Base-by-base conservation (phyloP, 2,797 vertebrate species). In the Anomalospiza imberbis region DNA sequence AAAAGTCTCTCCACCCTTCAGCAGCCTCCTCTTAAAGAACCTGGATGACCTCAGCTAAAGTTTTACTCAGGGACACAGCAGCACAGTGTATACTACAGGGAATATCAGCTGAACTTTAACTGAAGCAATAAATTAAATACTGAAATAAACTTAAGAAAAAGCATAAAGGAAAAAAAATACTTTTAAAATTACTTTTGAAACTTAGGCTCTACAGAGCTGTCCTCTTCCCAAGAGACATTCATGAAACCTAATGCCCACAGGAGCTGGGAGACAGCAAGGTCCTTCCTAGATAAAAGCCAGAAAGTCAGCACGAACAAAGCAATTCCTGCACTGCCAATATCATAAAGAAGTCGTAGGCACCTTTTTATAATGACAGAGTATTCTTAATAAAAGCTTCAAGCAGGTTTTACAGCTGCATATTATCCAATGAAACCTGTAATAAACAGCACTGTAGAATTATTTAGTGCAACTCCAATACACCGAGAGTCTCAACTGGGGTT, bases 381-480 rank as follows among this genome's bases (percentile, higher is more conserved):
- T 63, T 95, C 92, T 91, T 95, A 92, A 95, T 96, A 96, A 96
- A 97, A 97, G 76, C 94, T 94, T 96, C 94, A 91, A 81, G 75
- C 47, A 92, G 88, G 67, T 94, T 96, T 97, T 97, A 97, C 80
- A 94, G 90, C 93, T 93, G 91, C 91, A 60, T 94, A 91, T 97
- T 96, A 96, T 91, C 95, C 95, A 94, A 86, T 89, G 92, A 96
- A 94, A 90, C 82, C 53, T 60, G 95, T 93, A 94, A 96, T 96
- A 94, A 96, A 95, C 90, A 88, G 90, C 21, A 58, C 82, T 84
- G 94, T 90, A 89, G 93, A 48, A 15, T 88, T 96, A 97, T 96
- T 97, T 96, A 97, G 93, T 96, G 93, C 87, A 92, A 92, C 88
- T 96, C 86, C 90, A 85, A 96, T 93, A 94, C 6, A 2, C 86